A percentile compares a stretch with the other conserved stretches of the same genome.
These are phyloP conservation scores for Cerceris rybyensis DNA, from an alignment of 2,888 invertebrate genomes.

Conservation along the genomic window DNA sequence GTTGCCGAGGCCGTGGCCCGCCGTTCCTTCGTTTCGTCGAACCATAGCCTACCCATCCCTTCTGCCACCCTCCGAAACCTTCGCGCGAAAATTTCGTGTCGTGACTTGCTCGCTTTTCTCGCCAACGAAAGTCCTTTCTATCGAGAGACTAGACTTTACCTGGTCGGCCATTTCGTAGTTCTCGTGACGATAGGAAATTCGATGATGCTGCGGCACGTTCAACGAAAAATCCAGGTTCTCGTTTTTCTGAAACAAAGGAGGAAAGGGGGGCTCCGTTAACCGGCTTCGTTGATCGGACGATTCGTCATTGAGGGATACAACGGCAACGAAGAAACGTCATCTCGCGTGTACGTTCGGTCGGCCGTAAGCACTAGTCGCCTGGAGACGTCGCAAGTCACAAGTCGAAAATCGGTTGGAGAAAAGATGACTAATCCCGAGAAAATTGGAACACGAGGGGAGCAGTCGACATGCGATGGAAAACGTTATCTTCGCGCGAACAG, in stretches of 20 bases:
- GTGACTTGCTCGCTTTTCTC: neutral
- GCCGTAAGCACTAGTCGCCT: too few species aligned
- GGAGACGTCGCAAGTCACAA: too few species aligned
- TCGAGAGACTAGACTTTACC: slow-evolving; percentile 82
- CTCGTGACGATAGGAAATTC: slow-evolving; percentile 85
- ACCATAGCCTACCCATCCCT: neutral
- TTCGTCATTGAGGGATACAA: too few species aligned
- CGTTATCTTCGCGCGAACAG: too few species aligned
- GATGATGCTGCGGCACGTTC: slow-evolving; percentile 85
- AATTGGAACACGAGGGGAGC: too few species aligned
- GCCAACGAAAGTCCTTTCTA: neutral
- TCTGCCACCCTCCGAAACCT: neutral
- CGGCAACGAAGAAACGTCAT: too few species aligned
- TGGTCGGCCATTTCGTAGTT: slow-evolving; percentile 91
- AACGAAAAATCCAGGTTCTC: slow-evolving; percentile 89
- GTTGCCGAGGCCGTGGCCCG: neutral
- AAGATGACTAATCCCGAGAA: too few species aligned
- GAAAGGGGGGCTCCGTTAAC: neutral
- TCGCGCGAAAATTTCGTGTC: too few species aligned
- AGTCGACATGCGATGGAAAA: too few species aligned
- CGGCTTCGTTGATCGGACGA: neutral
- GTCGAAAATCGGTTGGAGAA: too few species aligned
- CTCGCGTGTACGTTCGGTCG: too few species aligned
- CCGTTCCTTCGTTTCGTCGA: neutral
- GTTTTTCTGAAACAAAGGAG: slow-evolving; percentile 86